Base-by-base conservation (phyloP, 2,113 vertebrate species). In the Ascaphus truei region DNA sequence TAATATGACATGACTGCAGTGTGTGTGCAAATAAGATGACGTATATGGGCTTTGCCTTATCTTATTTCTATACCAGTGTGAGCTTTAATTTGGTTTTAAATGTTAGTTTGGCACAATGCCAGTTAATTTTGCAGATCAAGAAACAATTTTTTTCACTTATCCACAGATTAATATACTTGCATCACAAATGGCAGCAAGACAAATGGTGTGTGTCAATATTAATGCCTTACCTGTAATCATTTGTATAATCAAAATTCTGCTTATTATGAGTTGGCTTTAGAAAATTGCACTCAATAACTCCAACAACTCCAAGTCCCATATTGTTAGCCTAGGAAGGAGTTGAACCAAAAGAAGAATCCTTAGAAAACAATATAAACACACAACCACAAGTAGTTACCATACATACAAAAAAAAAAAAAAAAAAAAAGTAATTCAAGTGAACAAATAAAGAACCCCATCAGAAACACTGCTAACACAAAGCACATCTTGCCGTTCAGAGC, bases 211-310 rank as follows among this genome's bases (percentile, higher is more conserved):
- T n/a, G n/a, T 0, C n/a, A n/a, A n/a, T n/a, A n/a, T n/a, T n/a
- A n/a, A n/a, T n/a, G n/a, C 39, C 61, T 73, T 89, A 98, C 97
- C 96, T 96, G 86, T 98, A 99, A 33, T 93, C 94, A 6, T 98
- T 95, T 4, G 92, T 95, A 68, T 96, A 95, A 72, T 92, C 90
- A 65, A 99, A 99, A 76, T 95, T 93, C 73, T 99, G 97, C 72
- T 99, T 99, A 82, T 98, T 99, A 78, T 99, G 97, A 47, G 95
- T 99, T 11, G 96, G 95, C 52, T 94, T 91, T 30, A 99, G 84
- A 73, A 94, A 98, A 83, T 96, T 89, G 78, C 97, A 98, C 23
- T 98, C 94, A 31, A 98, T 93, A 71, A 99, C 84, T 1, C 93
- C 97, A 47, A 99, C 94, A 36, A 99, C 94, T 26, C 96, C 94